Base-by-base conservation (phyloP, 2,797 vertebrate genomes). In the Sternotherus odoratus region DNA sequence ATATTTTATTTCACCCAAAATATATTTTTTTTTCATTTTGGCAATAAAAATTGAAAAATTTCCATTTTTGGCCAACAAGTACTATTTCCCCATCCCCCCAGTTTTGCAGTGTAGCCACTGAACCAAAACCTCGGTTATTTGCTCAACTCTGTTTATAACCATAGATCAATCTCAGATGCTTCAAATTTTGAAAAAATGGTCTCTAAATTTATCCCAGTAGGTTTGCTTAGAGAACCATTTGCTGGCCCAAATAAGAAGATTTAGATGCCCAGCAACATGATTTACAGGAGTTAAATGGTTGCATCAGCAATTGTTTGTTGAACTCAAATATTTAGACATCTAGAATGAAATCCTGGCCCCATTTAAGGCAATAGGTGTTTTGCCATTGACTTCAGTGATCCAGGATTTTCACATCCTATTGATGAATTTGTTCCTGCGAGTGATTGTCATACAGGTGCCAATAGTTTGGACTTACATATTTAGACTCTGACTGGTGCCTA, bases 201-300 rank as follows among this genome's bases (percentile, higher is more conserved):
- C 95, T 89, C 88, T 85, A 91, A 94, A 94, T 83, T 80, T 87
- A 90, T 80, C 79, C 90, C 69, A 0, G 3, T 51, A 95, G 88
- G 88, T 92, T 84, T 91, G 46, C 33, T 63, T n/a, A 33, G 13
- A 63, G 60, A 63, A 63, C n/a, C 33, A 63, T 63, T 63, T 50
- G 75, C 91, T 60, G 83, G 63, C 2, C 53, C 78, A 50, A 95
- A 83, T 77, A 86, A 48, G 39, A 60, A 78, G 79, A 48, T 85
- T 94, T 90, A 85, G 53, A 74, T 79, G 91, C 92, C 85, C 69
- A 78, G 82, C 77, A 33, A 10, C 46, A 39, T 81, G 50, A 80
- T 93, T 95, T 91, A 24, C 54, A 56, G 83, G 78, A 30, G 50
- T 53, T 16, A 19, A 50, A 56, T 87, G 53, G 75, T 72, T 36